These are phyloP conservation scores for Agonopterix alstromeriana DNA, from an alignment of 2,888 invertebrate genomes.

Conservation along the genomic window DNA sequence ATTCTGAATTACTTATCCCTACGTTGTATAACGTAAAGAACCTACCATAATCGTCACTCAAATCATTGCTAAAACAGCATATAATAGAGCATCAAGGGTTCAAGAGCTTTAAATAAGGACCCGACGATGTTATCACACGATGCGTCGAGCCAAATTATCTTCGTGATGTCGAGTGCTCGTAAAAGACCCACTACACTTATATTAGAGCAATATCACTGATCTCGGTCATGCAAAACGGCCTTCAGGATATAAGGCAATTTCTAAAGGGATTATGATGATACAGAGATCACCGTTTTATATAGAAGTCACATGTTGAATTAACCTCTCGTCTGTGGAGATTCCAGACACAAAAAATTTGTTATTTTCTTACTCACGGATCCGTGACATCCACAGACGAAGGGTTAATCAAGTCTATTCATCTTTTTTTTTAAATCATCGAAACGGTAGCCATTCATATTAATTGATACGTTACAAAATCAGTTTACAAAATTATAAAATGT, in stretches of 20 bases:
- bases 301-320: too few species aligned
- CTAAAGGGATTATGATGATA: conserved; percentile 18
- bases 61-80: not conserved
- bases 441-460: too few species aligned
- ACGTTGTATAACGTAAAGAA: not conserved
- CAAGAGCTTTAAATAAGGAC: conserved; percentile 35
- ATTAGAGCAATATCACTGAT: conserved; percentile 57
- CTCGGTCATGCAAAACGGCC: conserved; percentile 43
- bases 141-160: conserved; percentile 52
- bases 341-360: too few species aligned
- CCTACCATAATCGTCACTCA: not conserved
- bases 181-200: conserved; percentile 55
- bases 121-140: conserved; percentile 50
- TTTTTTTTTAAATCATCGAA: too few species aligned
- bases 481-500: too few species aligned
- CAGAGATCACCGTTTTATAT: too few species aligned
- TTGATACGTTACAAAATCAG: too few species aligned
- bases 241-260: conserved; percentile 32
- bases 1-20: too few species aligned
- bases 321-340: too few species aligned
- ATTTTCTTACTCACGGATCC: too few species aligned
- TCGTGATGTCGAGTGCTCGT: conserved; percentile 42
- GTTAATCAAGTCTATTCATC: too few species aligned
- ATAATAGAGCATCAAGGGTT: not conserved
- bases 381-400: too few species aligned